Base-by-base conservation (phyloP, 2,888 invertebrate genomes). In the Margaritifera margaritifera region DNA sequence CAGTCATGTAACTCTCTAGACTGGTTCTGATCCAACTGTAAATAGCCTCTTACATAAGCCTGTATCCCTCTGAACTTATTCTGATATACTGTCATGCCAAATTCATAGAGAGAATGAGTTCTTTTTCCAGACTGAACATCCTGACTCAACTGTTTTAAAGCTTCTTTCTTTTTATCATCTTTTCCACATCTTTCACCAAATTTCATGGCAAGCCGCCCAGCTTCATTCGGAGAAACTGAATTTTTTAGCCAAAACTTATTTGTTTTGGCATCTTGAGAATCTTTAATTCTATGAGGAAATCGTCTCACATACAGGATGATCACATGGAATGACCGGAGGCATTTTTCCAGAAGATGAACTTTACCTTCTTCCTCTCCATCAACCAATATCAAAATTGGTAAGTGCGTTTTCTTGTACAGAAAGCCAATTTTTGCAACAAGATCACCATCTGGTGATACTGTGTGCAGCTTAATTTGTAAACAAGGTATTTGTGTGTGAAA, bases 321-420 rank as follows among this genome's bases (percentile, higher is more conserved):
- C 4, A 69, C 31, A 15, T 54, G 55, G 19, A 50, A 64, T 5
- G 60, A 53, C 22, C 66, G 53, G 18, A 77, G 51, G 20, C 53
- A 51, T 25, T 25, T 68, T 1, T 20, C 31, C 50, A 77, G 59
- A 22, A 55, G 63, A 15, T 73, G 68, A 4, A 78, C 72, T 51
- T 67, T 71, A 4, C 63, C 52, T 57, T 81, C 78, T 25, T 80
- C 79, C 56, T 77, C 79, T 3, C 80, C 79, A 57, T 80, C 79
- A 42, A 81, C 24, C 22, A 80, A 62, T 2, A 77, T 62, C 2
- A 81, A 54, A 1, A 79, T 64, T 15, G 81, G 77, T 22, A 71
- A 52, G 15, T 70, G 66, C 1, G 79, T 75, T 62, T 68, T 73
- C 2, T 78, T 70, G 56, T 72, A 62, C 6, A 81, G 66, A 60